phyloP scores from a whole-genome alignment of 2,797 vertebrate genomes.

The Sebastes melanostomus region DNA sequence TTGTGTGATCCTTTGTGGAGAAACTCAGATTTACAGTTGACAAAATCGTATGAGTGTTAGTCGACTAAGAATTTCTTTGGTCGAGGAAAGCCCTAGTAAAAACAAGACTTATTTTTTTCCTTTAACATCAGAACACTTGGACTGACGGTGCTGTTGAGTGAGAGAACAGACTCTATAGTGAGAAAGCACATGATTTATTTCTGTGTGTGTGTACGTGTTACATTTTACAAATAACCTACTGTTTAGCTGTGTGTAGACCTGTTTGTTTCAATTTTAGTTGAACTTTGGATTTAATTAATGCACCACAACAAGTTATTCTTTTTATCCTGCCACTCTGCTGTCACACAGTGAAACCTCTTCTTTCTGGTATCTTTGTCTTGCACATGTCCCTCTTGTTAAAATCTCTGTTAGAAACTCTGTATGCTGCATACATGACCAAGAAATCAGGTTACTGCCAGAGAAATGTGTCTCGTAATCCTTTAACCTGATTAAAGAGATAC shows the following conservation, averaged over 20 bases:
- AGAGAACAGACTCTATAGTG: neutral
- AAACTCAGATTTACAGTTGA: too few relatives aligned
- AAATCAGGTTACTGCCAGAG: neutral
- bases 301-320: neutral
- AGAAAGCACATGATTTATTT: neutral
- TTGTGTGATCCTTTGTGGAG: too few relatives aligned
- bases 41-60: too few relatives aligned
- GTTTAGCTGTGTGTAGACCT: conserved; percentile 8
- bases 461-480: neutral
- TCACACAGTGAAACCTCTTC: neutral
- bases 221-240: conserved; percentile 19
- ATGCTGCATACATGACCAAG: neutral
- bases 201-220: neutral
- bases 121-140: neutral
- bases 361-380: neutral
- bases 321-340: neutral
- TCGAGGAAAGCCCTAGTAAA: too few relatives aligned
- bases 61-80: too few relatives aligned
- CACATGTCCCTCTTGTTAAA: neutral
- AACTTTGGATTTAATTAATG: conserved; percentile 8
- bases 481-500: neutral
- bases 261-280: conserved; percentile 13
- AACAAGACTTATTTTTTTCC: neutral
- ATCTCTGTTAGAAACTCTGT: neutral
- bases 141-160: neutral